phyloP scores from a whole-genome alignment of 1,140 invertebrate species.

The Forficula auricularia region DNA sequence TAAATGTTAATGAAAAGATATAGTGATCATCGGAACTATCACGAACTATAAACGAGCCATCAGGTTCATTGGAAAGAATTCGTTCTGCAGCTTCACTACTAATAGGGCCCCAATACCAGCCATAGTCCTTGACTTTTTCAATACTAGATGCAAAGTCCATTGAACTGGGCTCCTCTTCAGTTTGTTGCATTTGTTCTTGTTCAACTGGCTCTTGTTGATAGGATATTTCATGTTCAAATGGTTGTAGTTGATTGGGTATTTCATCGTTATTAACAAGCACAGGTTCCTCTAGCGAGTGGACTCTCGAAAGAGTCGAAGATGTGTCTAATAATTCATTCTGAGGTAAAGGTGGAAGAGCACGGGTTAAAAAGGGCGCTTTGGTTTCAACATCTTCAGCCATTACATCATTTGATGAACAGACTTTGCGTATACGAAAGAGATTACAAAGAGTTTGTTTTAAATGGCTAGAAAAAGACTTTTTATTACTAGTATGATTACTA shows the following conservation, averaged over 20 bases:
- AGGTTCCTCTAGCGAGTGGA: constrained; percentile 10
- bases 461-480: constrained; percentile 39
- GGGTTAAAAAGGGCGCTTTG: constrained; percentile 36
- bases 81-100: constrained; percentile 86
- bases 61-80: constrained; percentile 81
- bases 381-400: constrained; percentile 14
- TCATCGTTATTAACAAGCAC: constrained; percentile 16
- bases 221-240: neutral
- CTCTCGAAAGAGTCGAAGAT: constrained; percentile 18
- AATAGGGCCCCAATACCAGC: constrained; percentile 97
- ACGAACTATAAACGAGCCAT: constrained; percentile 89
- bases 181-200: constrained; percentile 3
- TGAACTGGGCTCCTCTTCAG: neutral
- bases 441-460: constrained; percentile 74
- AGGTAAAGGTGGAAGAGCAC: constrained; percentile 66
- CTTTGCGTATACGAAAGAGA: constrained; percentile 52
- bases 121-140: constrained; percentile 86
- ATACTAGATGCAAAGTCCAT: constrained; percentile 81
- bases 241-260: neutral
- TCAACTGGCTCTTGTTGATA: neutral
- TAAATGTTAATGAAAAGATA: constrained; percentile 92
- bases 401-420: constrained; percentile 30
- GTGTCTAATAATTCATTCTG: constrained; percentile 25
- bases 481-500: too few relatives aligned
- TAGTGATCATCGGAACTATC: constrained; percentile 95